These are phyloP conservation scores for Ischnus inquisitorius DNA, from an alignment of 2,888 invertebrate genomes.

Conservation along the genomic window DNA sequence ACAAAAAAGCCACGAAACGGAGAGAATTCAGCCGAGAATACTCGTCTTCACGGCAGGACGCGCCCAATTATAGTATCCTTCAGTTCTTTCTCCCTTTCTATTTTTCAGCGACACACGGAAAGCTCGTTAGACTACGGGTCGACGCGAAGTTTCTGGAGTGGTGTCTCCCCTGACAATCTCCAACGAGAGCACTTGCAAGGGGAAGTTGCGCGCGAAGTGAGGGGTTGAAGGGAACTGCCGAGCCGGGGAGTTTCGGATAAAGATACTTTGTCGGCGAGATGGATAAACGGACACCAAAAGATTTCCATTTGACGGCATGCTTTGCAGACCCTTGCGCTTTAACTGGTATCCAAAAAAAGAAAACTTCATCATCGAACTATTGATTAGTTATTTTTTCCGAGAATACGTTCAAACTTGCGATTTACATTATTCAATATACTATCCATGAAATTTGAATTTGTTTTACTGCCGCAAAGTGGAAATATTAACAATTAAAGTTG, in stretches of 20 bases:
- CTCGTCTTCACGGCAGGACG: slow-evolving; percentile 72
- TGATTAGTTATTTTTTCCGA: neutral
- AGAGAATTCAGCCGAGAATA: slow-evolving; percentile 44
- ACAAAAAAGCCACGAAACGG: neutral
- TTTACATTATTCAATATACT: too few relatives aligned
- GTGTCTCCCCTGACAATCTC: slow-evolving; percentile 39
- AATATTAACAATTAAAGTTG: too few relatives aligned
- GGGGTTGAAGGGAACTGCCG: neutral
- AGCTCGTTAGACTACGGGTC: slow-evolving; percentile 43
- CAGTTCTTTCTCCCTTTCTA: slow-evolving; percentile 39
- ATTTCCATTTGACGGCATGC: neutral
- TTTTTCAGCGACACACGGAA: slow-evolving; percentile 24
- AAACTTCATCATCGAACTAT: neutral
- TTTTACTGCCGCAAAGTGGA: too few relatives aligned
- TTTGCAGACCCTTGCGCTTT: neutral
- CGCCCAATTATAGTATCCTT: slow-evolving; percentile 75
- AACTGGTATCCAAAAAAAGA: neutral
- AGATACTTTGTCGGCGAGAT: slow-evolving; percentile 32
- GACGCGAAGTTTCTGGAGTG: slow-evolving; percentile 13
- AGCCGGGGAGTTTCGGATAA: neutral
- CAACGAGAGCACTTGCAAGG: slow-evolving; percentile 25
- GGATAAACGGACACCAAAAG: slow-evolving; percentile 5
- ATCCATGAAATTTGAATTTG: too few relatives aligned
- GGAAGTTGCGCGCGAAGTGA: neutral
- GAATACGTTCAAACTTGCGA: neutral